A percentile compares a stretch with the other conserved stretches of the same genome.
These are phyloP conservation scores for Cosmorhoe ocellata DNA, from an alignment of 2,888 invertebrate species.

Conservation along the genomic window DNA sequence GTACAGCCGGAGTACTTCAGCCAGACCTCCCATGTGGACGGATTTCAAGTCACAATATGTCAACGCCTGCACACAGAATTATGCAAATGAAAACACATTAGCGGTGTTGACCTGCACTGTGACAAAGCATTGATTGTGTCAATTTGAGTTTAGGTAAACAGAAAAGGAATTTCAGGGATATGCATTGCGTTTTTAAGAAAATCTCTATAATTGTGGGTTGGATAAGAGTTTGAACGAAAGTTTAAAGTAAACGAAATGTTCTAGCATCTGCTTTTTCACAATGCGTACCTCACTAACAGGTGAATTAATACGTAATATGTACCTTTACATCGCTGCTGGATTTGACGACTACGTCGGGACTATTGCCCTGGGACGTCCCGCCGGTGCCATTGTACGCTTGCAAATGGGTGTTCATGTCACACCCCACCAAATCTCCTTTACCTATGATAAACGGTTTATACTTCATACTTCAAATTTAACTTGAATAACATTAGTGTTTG, in stretches of 20 bases:
- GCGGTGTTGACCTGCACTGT: constrained; percentile 3
- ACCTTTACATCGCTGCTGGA: constrained; percentile 96
- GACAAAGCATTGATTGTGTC: background rate
- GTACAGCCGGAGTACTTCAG: constrained; percentile 94
- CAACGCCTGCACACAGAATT: constrained; percentile 84
- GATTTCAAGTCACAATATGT: constrained; percentile 98
- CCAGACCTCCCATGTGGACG: constrained; percentile 94
- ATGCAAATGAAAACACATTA: constrained; percentile 26
- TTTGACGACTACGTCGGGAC: constrained; percentile 91
- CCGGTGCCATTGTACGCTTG: constrained; percentile 84
- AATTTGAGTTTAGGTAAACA: background rate
- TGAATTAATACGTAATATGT: constrained; percentile 26
- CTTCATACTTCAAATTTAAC: constrained; percentile 35
- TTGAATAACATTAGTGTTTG: constrained; percentile 12
- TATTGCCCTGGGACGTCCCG: constrained; percentile 82
- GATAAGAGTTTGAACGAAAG: background rate
- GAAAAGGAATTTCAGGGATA: no score
- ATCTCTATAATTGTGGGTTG: no score
- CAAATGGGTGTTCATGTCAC: constrained; percentile 93
- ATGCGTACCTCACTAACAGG: constrained; percentile 11
- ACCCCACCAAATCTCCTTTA: constrained; percentile 97
- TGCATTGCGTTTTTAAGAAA: no score
- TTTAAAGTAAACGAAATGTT: background rate
- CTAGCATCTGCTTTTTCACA: constrained; percentile 1
- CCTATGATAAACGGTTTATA: constrained; percentile 80